Conservation (phyloP, 1,140 invertebrate species). For the Drosophila arawakana region DNA sequence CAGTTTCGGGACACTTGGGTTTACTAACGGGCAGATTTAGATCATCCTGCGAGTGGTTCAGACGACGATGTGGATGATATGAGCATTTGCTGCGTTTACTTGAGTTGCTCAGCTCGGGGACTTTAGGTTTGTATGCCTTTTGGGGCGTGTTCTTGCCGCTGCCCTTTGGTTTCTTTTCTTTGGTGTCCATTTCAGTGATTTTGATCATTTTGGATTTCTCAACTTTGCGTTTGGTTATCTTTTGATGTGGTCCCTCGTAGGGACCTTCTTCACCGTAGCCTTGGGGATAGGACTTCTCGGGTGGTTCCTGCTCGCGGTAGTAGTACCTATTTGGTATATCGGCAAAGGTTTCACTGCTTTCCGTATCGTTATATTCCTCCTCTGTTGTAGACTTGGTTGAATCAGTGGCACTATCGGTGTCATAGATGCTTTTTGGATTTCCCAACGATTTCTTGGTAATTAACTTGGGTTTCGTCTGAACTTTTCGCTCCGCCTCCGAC, state of each 20-base stretch:
- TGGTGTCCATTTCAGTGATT: neutral
- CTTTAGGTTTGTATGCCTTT: neutral
- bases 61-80: neutral
- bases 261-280: constrained; percentile 58
- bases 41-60: neutral
- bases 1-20: constrained; percentile 34
- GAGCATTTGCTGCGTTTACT: constrained; percentile 1
- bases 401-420: neutral
- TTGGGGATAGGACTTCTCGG: constrained; percentile 42
- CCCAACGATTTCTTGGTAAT: neutral
- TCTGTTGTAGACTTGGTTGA: constrained; percentile 9
- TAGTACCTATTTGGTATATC: constrained; percentile 67
- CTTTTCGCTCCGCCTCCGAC: neutral
- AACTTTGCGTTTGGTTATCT: neutral
- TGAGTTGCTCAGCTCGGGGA: neutral
- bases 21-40: constrained; percentile 9
- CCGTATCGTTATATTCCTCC: constrained; percentile 38
- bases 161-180: neutral
- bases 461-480: neutral
- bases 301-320: constrained; percentile 50
- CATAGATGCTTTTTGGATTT: neutral
- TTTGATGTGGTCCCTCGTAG: constrained; percentile 23
- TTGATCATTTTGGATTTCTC: constrained; percentile 8
- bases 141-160: neutral
- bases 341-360: constrained; percentile 42